A percentile compares a stretch with the other conserved stretches of the same genome.
These are phyloP conservation scores for Paratrypauchen microcephalus DNA, from an alignment of 2,797 vertebrate genomes.

Conservation along the genomic window DNA sequence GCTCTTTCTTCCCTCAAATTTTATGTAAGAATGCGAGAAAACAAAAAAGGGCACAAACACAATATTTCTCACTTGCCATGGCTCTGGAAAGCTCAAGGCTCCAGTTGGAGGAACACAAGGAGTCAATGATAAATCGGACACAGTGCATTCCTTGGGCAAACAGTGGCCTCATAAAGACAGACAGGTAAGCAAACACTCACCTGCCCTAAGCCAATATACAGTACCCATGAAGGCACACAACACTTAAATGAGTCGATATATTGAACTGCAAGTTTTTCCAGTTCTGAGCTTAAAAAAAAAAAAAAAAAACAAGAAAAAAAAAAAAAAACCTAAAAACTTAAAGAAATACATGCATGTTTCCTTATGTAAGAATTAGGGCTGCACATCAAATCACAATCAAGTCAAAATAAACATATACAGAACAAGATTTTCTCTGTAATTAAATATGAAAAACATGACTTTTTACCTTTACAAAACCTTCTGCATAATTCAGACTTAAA, in stretches of 20 bases:
- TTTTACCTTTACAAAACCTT: too few relatives aligned
- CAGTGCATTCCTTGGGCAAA: conserved; percentile 71
- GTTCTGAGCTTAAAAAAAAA: conserved; percentile 14
- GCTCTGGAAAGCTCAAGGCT: conserved; percentile 53
- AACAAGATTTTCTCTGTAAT: too few relatives aligned
- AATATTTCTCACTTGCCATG: conserved; percentile 58
- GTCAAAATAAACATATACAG: too few relatives aligned
- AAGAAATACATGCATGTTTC: too few relatives aligned
- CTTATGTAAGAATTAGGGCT: too few relatives aligned
- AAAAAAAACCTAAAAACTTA: neutral
- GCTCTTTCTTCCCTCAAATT: conserved; percentile 37
- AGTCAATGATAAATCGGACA: conserved; percentile 71
- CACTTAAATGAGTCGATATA: conserved; percentile 36
- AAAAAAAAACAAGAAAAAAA: conserved; percentile 12
- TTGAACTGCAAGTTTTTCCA: conserved; percentile 30
- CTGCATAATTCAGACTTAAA: too few relatives aligned
- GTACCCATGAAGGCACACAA: conserved; percentile 35
- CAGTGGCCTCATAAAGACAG: conserved; percentile 66
- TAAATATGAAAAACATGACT: too few relatives aligned
- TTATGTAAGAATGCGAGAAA: conserved; percentile 34
- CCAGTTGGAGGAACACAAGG: conserved; percentile 63
- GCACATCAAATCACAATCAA: too few relatives aligned
- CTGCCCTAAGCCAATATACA: conserved; percentile 70
- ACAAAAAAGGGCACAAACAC: conserved; percentile 34
- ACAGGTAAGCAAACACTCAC: conserved; percentile 75